These are phyloP conservation scores for Hypocryptadius cinnamomeus DNA, from an alignment of 2,113 vertebrate species.

Conservation along the genomic window DNA sequence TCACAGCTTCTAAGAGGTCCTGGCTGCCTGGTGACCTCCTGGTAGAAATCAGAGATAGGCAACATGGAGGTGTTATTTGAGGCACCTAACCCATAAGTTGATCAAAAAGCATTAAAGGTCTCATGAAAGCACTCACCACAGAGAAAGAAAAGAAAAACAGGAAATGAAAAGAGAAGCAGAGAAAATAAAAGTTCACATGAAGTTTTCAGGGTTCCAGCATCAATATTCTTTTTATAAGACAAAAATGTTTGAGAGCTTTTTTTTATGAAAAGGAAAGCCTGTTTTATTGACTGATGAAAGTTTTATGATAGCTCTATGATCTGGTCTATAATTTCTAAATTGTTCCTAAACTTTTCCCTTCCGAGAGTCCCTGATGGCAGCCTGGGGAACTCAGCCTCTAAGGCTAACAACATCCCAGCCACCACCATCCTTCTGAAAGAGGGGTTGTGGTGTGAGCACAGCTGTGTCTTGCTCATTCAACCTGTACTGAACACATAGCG, in stretches of 20 bases:
- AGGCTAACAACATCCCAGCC: background rate
- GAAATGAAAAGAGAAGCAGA: slow-evolving; percentile 54
- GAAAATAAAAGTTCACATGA: slow-evolving; percentile 60
- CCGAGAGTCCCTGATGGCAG: background rate
- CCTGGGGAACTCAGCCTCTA: background rate
- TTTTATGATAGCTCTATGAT: slow-evolving; percentile 65
- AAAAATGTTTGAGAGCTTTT: slow-evolving; percentile 19
- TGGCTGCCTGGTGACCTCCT: background rate
- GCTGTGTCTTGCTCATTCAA: background rate
- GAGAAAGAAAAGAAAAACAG: slow-evolving; percentile 31
- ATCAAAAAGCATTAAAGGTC: slow-evolving; percentile 29
- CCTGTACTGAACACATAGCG: background rate
- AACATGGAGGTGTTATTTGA: slow-evolving; percentile 4
- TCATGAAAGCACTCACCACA: background rate
- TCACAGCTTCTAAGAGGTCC: background rate
- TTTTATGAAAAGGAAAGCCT: slow-evolving; percentile 59
- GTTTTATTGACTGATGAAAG: slow-evolving; percentile 72
- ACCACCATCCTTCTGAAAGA: background rate
- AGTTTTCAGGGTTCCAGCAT: slow-evolving; percentile 55
- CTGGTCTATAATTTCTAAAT: slow-evolving; percentile 64
- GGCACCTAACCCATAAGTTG: background rate
- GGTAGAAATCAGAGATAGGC: background rate
- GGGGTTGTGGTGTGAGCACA: background rate
- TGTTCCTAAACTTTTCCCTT: slow-evolving; percentile 47
- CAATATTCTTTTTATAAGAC: slow-evolving; percentile 61